Conservation (phyloP, 2,888 invertebrate species). For the Trissoscelio sp. region DNA sequence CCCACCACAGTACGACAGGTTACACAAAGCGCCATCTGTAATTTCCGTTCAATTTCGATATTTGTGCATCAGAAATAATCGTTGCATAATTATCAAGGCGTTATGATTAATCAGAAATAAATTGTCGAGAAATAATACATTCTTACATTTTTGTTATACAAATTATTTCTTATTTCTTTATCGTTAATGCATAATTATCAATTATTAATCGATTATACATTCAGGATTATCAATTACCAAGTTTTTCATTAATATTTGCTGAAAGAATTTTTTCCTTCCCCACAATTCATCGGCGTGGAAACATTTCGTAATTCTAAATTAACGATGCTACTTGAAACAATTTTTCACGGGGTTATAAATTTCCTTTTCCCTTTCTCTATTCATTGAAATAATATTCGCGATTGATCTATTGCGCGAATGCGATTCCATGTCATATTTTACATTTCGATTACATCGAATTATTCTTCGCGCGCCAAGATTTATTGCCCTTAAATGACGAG, state of each 20-base stretch:
- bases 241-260: too few species aligned
- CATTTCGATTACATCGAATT: conserved; percentile 45
- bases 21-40: conserved; percentile 8
- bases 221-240: too few species aligned
- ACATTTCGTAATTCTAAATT: not conserved
- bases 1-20: conserved; percentile 5
- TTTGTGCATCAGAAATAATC: conserved; percentile 13
- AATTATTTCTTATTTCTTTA: too few species aligned
- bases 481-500: conserved; percentile 50
- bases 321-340: conserved; percentile 18
- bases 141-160: too few species aligned
- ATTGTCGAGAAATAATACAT: too few species aligned
- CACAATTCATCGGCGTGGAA: not conserved
- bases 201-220: too few species aligned
- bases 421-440: conserved; percentile 45
- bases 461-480: conserved; percentile 40
- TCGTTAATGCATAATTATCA: too few species aligned
- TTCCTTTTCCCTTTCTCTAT: not conserved
- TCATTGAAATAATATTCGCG: conserved; percentile 23
- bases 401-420: conserved; percentile 47
- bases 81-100: not conserved
- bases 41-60: conserved; percentile 29
- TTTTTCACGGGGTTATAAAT: conserved; percentile 30
- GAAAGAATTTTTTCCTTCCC: too few species aligned
- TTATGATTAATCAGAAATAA: not conserved